Evolutionary conservation across 2,888 invertebrate species (phyloP).

Genomic region (Muscina levida): DNA sequence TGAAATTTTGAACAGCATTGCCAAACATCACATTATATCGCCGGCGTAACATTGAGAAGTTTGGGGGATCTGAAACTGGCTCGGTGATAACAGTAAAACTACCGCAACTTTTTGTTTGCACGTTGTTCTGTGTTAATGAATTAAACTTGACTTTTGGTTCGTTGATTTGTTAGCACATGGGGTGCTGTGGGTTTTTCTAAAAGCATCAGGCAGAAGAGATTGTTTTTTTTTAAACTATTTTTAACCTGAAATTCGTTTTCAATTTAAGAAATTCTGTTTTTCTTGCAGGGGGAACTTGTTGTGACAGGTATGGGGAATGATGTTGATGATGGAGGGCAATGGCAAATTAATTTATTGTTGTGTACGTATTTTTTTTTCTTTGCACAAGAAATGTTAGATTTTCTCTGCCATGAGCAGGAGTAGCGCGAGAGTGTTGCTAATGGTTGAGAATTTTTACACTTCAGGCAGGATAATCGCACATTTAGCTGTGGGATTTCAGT

Average conservation of each 20-base stretch:
- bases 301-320: conserved; percentile 13
- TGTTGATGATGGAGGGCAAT: not conserved
- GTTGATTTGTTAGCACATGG: conserved; percentile 67
- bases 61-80: conserved; percentile 29
- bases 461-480: too few relatives aligned
- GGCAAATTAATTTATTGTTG: too few relatives aligned
- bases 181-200: not conserved
- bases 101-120: conserved; percentile 26
- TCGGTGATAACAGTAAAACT: not conserved
- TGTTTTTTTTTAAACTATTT: conserved; percentile 14
- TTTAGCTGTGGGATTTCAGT: too few relatives aligned
- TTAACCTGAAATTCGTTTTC: conserved; percentile 26
- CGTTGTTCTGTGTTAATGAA: conserved; percentile 69
- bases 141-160: conserved; percentile 78
- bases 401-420: too few relatives aligned
- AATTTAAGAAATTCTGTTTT: conserved; percentile 15
- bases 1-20: conserved; percentile 44
- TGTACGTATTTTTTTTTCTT: too few relatives aligned
- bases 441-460: too few relatives aligned
- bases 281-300: not conserved
- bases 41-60: conserved; percentile 1
- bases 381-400: too few relatives aligned
- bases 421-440: too few relatives aligned
- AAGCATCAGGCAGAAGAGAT: not conserved
- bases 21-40: conserved; percentile 28